Evolutionary conservation across 2,888 invertebrate species (phyloP), one percentile per base, ranked within the genome.

Genomic region (Trichogramma dendrolimi): DNA sequence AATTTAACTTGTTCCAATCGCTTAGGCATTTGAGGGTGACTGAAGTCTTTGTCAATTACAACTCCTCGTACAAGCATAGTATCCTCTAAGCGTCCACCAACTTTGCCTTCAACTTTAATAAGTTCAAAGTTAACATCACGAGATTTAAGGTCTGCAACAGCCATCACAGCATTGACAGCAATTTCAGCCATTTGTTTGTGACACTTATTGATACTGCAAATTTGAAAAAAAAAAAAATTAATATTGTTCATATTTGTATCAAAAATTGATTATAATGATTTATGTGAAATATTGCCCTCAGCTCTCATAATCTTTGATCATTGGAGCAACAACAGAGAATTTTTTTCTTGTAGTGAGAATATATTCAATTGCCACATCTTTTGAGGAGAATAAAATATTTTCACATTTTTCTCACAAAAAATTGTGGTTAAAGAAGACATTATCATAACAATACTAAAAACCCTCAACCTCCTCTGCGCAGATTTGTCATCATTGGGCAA

Each of bases 1-100:
- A 99, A 83, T 76, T 95, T 96, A 0, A 94, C 98, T 79, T 99
- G 85, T 80, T 89, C 83, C 51, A 89, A 79, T 63, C 78, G 79
- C 84, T 96, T 97, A 0, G 98, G 98, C 99, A 99, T 99, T 83
- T 99, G 99, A 46, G 98, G 95, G 82, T 99, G 98, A 72, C 96
- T 96, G 87, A 98, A 94, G 68, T 97, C 96, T 82, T 99, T 99
- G 79, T 99, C 98, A 10, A 99, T 87, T 65, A 99, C 90, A 0
- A 99, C 99, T 61, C 99, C 99, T 70, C 90, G 91, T 14, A 99
- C 96, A 63, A 99, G 83, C 82, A 93, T 87, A 0, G 98, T 95
- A 79, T 99, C 99, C 79, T 99, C 99, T 81, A 99, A 86, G 64
- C 91, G 88, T 4, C 98, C 99, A 14, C 99, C 99, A 55, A 89